phyloP scores from a whole-genome alignment of 2,888 invertebrate species.

The Pristionchus entomophagus region DNA sequence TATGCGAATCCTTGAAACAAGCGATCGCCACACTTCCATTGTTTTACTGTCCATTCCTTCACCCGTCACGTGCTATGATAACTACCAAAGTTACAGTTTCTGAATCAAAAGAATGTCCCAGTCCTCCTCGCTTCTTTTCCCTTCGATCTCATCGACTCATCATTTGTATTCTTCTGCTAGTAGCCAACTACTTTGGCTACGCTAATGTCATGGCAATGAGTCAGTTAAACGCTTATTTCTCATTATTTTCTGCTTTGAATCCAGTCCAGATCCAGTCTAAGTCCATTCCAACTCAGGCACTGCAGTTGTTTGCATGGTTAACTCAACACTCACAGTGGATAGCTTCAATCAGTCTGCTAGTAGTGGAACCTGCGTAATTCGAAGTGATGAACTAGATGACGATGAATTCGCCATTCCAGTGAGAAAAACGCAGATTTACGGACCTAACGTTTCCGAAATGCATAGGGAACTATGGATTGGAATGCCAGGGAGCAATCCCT shows the following conservation, averaged over 20 bases:
- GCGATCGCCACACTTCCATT: neutral
- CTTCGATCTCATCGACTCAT: conserved; percentile 7
- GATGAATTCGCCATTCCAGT: conserved; percentile 23
- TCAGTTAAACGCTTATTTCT: too few relatives aligned
- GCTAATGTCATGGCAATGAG: conserved; percentile 10
- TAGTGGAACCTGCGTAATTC: neutral
- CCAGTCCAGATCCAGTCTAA: too few relatives aligned
- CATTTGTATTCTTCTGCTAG: neutral
- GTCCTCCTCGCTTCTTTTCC: conserved; percentile 4
- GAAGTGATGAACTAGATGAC: neutral
- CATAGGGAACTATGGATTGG: conserved; percentile 66
- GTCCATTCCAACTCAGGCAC: neutral
- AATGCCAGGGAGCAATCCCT: conserved; percentile 59
- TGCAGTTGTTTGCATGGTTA: conserved; percentile 20
- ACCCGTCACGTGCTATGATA: neutral
- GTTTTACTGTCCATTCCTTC: neutral
- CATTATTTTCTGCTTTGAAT: too few relatives aligned
- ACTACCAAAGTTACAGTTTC: neutral
- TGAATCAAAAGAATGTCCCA: neutral
- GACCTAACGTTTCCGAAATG: too few relatives aligned
- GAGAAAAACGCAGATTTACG: neutral
- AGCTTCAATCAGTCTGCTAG: neutral
- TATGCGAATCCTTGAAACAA: neutral
- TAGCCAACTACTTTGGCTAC: conserved; percentile 24
- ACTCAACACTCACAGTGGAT: neutral